Evolutionary conservation across 2,888 invertebrate genomes (phyloP), one percentile per base, ranked within the genome.

Genomic region (Dasypogon diadema): DNA sequence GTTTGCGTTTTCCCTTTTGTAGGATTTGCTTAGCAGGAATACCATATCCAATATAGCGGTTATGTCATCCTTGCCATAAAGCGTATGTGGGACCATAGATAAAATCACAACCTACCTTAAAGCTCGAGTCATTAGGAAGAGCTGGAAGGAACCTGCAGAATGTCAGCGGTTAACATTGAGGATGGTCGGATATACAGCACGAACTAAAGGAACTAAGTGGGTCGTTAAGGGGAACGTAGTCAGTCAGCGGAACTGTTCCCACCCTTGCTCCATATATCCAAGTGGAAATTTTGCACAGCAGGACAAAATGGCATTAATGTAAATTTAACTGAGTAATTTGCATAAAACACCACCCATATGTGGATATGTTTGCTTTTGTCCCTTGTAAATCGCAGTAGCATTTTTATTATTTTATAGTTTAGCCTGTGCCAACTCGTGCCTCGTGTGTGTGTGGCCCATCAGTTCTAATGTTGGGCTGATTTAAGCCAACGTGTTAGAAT

Each of bases 61-160:
- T 65, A 70, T 54, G 54, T 70, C 70, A 70, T 54, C 54, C 34
- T 14, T 46, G 48, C 51, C 30, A 46, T 70, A 30, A 37, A 54
- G 30, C 30, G 54, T 70, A 26, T 51, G 42, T 54, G 34, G 10
- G 56, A 34, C 21, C 54, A 12, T 24, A 70, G 70, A 70, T 70
- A 70, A 70, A 70, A 70, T 70, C 70, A 54, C 34, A 54, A 37
- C 54, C 70, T 37, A 70, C 70, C 70, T 70, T 34, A 51, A 70
- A 70, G 70, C 30, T 70, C 37, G 18, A 51, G 54, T 70, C 54
- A 54, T 26, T 51, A 70, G 30, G 70, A 54, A 18, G 54, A 54
- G 51, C 34, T 54, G 34, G 34, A 22, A 54, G 54, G 30, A 30
- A 70, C 70, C 18, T 16, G 18, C 48, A 34, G 34, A 54, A 37